These are phyloP conservation scores for Phasianus colchicus DNA, from an alignment of 2,113 vertebrate species.

Conservation along the genomic window DNA sequence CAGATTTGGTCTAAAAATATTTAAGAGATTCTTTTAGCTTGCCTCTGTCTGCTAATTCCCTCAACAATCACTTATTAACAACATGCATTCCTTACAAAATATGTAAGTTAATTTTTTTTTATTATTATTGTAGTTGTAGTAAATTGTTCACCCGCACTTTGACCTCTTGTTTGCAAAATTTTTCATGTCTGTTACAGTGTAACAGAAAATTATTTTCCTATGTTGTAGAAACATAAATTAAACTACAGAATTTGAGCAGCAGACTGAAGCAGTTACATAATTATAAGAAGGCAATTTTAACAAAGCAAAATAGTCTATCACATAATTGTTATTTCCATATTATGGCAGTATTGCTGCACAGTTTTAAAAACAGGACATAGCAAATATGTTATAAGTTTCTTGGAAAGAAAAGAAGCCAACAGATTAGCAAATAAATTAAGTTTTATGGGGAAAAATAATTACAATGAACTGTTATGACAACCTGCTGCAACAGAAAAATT, in stretches of 20 bases:
- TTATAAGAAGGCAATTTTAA: neutral
- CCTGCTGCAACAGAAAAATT: neutral
- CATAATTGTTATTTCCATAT: neutral
- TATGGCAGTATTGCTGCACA: neutral
- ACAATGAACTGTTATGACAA: neutral
- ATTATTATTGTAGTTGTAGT: neutral
- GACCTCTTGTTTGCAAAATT: neutral
- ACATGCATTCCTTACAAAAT: neutral
- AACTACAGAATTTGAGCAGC: neutral
- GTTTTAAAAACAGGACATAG: neutral
- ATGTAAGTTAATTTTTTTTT: neutral
- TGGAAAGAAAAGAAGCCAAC: neutral
- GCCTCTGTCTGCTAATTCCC: neutral
- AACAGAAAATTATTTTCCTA: neutral
- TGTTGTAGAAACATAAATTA: neutral
- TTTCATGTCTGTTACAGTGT: neutral
- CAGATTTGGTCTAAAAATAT: neutral
- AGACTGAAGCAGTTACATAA: neutral
- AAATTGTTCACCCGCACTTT: neutral
- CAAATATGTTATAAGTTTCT: neutral
- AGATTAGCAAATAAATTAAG: neutral
- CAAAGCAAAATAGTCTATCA: neutral
- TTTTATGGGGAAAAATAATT: slow-evolving; percentile 25
- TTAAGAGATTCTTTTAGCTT: neutral
- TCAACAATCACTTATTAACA: neutral